Evolutionary conservation across 2,888 invertebrate species (phyloP).

Genomic region (Netelia inedita): DNA sequence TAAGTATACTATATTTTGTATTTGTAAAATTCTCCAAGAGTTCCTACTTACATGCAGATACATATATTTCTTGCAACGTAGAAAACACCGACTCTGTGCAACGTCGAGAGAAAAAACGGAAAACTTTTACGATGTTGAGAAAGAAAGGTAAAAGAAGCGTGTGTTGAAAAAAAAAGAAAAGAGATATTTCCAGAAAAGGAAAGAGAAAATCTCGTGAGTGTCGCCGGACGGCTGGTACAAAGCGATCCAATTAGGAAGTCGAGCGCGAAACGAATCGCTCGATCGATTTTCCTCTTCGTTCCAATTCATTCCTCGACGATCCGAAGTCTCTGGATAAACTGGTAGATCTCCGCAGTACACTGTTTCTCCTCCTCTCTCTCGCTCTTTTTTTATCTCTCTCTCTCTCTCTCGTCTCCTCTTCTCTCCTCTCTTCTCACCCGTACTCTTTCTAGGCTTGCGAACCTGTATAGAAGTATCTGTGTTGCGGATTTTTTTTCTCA

Average conservation of each 20-base stretch:
- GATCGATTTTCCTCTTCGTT: conserved; percentile 70
- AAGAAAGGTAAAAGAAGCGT: conserved; percentile 12
- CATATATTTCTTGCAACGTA: neutral
- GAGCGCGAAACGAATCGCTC: conserved; percentile 78
- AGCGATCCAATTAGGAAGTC: conserved; percentile 80
- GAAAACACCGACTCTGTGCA: conserved; percentile 5
- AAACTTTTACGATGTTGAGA: conserved; percentile 37
- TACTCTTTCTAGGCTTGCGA: neutral
- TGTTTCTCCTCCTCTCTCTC: neutral
- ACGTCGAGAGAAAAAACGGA: neutral
- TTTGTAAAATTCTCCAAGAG: conserved; percentile 7
- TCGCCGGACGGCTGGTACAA: conserved; percentile 72
- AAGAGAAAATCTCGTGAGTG: conserved; percentile 50
- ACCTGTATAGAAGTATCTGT: conserved; percentile 15
- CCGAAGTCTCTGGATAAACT: conserved; percentile 59
- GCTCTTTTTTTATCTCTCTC: conserved; percentile 11
- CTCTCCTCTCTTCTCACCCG: neutral
- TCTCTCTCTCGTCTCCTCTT: neutral
- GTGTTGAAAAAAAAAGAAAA: conserved; percentile 33
- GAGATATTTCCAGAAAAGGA: conserved; percentile 29
- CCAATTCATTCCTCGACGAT: conserved; percentile 62
- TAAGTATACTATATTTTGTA: conserved; percentile 14
- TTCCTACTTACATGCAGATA: conserved; percentile 1
- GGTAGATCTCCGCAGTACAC: conserved; percentile 6
- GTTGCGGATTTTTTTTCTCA: conserved; percentile 17